Conservation (phyloP, 2,113 vertebrate species). For the Atlantisia rogersi region DNA sequence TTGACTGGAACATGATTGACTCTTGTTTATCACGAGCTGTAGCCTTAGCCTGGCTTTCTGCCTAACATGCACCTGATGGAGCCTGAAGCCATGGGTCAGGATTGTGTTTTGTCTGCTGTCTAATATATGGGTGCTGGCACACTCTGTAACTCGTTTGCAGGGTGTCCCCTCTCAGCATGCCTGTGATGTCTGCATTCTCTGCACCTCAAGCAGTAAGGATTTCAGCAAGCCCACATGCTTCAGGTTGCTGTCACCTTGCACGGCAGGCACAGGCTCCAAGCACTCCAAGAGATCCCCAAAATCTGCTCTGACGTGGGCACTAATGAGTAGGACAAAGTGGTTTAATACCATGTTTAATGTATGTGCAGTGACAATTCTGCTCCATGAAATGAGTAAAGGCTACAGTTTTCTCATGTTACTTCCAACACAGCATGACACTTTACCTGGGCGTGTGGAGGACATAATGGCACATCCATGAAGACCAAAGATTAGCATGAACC, state of each 20-base stretch:
- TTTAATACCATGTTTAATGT: not conserved
- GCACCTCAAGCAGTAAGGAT: not conserved
- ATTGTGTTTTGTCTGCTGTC: not conserved
- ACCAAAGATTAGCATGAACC: not conserved
- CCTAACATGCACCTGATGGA: not conserved
- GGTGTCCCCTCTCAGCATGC: fast-evolving
- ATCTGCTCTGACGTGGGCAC: not conserved
- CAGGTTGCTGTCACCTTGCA: not conserved
- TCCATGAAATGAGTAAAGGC: not conserved
- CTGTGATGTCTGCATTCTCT: not conserved
- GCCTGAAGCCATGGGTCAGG: not conserved
- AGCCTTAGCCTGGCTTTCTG: not conserved
- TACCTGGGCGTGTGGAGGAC: not conserved
- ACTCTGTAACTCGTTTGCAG: fast-evolving
- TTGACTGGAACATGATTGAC: not conserved
- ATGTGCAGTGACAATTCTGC: not conserved
- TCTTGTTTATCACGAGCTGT: not conserved
- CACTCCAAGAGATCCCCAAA: not conserved
- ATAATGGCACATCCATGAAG: not conserved
- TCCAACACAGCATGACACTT: not conserved
- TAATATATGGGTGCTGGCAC: not conserved
- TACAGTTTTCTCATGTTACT: not conserved
- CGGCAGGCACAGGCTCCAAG: not conserved
- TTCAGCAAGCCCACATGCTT: not conserved
- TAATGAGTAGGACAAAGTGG: not conserved